These are phyloP conservation scores for Dendropsophus ebraccatus DNA, from an alignment of 2,113 vertebrate genomes.

Conservation along the genomic window DNA sequence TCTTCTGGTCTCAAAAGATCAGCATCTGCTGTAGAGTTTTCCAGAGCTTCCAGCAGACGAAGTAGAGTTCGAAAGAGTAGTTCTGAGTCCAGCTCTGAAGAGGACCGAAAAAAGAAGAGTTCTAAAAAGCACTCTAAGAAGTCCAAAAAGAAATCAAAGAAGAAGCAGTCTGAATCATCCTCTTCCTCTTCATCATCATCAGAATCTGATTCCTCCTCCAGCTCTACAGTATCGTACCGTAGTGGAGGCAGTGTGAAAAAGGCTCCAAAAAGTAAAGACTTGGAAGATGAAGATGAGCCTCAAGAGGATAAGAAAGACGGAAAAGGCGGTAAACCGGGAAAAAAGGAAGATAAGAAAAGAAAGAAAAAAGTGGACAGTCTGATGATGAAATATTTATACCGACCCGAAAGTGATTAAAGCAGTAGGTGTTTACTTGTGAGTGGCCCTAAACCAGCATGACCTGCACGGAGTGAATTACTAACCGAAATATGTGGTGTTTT, in stretches of 20 bases:
- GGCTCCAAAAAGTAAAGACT: conserved; percentile 70
- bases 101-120: conserved; percentile 64
- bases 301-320: conserved; percentile 60
- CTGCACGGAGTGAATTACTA: conserved; percentile 76
- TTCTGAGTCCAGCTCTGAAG: conserved; percentile 76
- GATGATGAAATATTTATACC: conserved; percentile 98
- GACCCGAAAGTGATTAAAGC: conserved; percentile 91
- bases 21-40: conserved; percentile 82
- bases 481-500: conserved; percentile 1
- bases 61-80: conserved; percentile 68
- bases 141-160: conserved; percentile 83
- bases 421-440: conserved; percentile 79
- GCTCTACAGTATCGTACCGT: conserved; percentile 86
- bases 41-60: conserved; percentile 66
- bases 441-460: conserved; percentile 65
- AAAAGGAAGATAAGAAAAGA: conserved; percentile 86
- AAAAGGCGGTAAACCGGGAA: conserved; percentile 62
- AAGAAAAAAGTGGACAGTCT: conserved; percentile 93
- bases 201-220: conserved; percentile 76
- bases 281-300: conserved; percentile 61
- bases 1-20: conserved; percentile 79
- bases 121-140: conserved; percentile 79
- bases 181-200: conserved; percentile 75
- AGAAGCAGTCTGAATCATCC: conserved; percentile 83
- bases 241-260: conserved; percentile 90